A percentile compares a stretch with the other conserved stretches of the same genome.
Conservation (phyloP, 2,797 vertebrate species). For the Lagorchestes hirsutus region DNA sequence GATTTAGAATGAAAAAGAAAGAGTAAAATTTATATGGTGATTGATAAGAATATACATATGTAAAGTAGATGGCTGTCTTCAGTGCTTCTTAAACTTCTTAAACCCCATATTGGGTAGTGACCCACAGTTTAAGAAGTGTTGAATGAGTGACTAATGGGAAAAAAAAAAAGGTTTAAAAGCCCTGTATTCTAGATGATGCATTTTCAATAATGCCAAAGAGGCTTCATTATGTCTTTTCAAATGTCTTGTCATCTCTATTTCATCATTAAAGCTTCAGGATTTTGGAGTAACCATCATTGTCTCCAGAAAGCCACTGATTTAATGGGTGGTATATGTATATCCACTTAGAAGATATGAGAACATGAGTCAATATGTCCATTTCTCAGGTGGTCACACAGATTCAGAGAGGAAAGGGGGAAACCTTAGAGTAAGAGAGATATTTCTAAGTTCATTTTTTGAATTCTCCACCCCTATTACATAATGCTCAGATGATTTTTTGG, state of each 20-base stretch:
- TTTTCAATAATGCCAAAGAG: too few species aligned
- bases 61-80: neutral
- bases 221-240: neutral
- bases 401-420: neutral
- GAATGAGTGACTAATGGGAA: too few species aligned
- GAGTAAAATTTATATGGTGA: neutral
- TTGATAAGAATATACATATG: neutral
- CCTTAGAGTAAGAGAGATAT: neutral
- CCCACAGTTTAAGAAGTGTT: too few species aligned
- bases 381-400: neutral
- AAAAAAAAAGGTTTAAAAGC: too few species aligned
- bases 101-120: too few species aligned
- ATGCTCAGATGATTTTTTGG: neutral
- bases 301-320: neutral
- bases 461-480: neutral
- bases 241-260: neutral
- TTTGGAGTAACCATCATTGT: neutral
- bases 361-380: neutral
- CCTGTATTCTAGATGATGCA: too few species aligned
- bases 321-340: neutral
- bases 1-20: neutral
- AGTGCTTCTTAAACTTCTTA: too few species aligned
- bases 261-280: neutral
- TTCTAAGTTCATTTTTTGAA: neutral
- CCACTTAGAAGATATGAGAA: neutral